Evolutionary conservation across 1,140 invertebrate genomes (phyloP), one percentile per base, ranked within the genome.

Genomic region (Drosophila orena): DNA sequence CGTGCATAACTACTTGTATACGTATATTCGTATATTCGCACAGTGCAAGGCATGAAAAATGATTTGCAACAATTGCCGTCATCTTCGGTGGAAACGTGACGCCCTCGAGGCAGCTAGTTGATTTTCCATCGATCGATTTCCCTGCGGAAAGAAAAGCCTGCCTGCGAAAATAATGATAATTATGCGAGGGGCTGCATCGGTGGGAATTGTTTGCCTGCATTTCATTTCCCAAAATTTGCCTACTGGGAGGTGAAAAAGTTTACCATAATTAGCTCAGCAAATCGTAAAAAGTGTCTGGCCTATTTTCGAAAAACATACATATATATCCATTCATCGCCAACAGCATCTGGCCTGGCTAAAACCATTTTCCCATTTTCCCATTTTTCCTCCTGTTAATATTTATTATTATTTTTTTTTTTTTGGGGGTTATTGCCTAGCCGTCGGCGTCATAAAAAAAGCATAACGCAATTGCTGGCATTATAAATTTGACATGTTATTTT

Each of bases 401-500:
- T 17, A 17, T 17, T 1, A 1, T 17, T 24, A 4, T 24, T 5
- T 77, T 55, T 78, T 55, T 77, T 55, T 72, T 55, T 14, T 14
- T 14, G 1, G 22, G 59, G 44, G 55, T 56, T 60, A 64, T 65
- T 65, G 55, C 38, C 54, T 77, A 61, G 72, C 44, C 59, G 65
- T 38, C 72, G 61, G 64, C 58, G 75, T 78, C 84, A 71, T 66
- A 74, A 62, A 61, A 72, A 53, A 60, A 59, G 35, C 66, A 70
- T 70, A 81, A 81, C 77, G 75, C 83, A 86, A 86, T 86, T 86
- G 83, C 71, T 79, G 75, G 83, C 79, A 88, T 86, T 86, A 86
- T 83, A 86, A 86, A 86, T 86, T 86, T 86, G 83, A 86, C 83
- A 88, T 86, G 83, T 86, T 86, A 86, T 86, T 86, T 79, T 88